A percentile compares a stretch with the other conserved stretches of the same genome.
Conservation (phyloP, 1,140 invertebrate species). For the Camponotus vicinus region DNA sequence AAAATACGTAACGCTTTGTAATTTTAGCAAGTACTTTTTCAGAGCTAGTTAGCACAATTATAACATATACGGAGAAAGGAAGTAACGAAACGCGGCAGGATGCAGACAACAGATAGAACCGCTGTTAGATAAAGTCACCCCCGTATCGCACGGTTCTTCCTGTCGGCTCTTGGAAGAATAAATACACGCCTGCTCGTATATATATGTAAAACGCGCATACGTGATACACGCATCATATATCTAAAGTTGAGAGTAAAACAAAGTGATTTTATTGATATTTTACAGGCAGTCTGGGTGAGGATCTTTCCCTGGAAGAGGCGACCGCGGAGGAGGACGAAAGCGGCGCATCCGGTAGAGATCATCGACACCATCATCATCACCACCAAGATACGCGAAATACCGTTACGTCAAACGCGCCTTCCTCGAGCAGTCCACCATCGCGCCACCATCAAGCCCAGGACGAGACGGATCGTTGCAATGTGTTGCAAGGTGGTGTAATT, state of each 20-base stretch:
- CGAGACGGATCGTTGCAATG: conserved; percentile 83
- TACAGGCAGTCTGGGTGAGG: conserved; percentile 92
- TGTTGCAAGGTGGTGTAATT: conserved; percentile 83
- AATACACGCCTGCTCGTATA: conserved; percentile 23
- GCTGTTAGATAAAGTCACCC: conserved; percentile 72
- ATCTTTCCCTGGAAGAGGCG: conserved; percentile 89
- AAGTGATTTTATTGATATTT: conserved; percentile 71
- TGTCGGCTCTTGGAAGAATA: conserved; percentile 63
- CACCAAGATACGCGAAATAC: conserved; percentile 85
- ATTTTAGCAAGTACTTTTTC: conserved; percentile 2
- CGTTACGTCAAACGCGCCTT: conserved; percentile 84
- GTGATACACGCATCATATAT: neutral
- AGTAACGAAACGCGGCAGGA: conserved; percentile 76
- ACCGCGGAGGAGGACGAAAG: conserved; percentile 91
- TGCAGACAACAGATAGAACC: conserved; percentile 78
- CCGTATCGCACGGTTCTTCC: conserved; percentile 78
- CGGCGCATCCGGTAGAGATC: conserved; percentile 86
- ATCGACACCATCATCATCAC: conserved; percentile 83
- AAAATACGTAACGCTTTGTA: neutral
- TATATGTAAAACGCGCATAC: conserved; percentile 3
- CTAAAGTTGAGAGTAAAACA: conserved; percentile 42
- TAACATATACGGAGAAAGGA: conserved; percentile 73
- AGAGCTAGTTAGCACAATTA: conserved; percentile 54
- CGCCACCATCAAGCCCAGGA: conserved; percentile 81
- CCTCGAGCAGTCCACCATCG: conserved; percentile 84